Conservation (phyloP, 2,888 invertebrate genomes). For the Muschampia plurimacula region DNA sequence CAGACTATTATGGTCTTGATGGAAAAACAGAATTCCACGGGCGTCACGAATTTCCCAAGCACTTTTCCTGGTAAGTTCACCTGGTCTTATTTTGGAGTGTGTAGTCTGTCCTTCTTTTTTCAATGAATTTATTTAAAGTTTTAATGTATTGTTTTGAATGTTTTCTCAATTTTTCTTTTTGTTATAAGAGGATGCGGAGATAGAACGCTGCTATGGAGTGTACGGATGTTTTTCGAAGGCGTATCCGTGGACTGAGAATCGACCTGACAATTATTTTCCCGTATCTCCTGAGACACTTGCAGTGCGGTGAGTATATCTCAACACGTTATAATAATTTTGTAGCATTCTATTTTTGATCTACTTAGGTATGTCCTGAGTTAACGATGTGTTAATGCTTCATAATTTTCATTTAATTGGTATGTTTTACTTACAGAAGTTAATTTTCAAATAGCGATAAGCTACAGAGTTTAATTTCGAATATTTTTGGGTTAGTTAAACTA, state of each 20-base stretch:
- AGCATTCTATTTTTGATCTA: constrained; percentile 76
- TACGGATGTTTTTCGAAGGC: constrained; percentile 93
- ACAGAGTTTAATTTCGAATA: no score
- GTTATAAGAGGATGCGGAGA: constrained; percentile 73
- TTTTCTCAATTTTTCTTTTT: constrained; percentile 25
- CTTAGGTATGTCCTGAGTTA: constrained; percentile 87
- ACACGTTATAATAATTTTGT: background rate
- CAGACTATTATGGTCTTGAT: constrained; percentile 82
- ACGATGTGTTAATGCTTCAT: no score
- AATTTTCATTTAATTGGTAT: no score
- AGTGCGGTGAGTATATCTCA: constrained; percentile 65
- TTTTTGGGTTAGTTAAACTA: no score
- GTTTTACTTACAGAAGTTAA: no score
- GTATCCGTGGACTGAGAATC: constrained; percentile 91
- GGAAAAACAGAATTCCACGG: constrained; percentile 78
- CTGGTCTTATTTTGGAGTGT: constrained; percentile 14
- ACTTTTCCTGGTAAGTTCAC: constrained; percentile 69
- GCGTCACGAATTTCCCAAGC: constrained; percentile 69
- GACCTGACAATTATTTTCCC: constrained; percentile 93
- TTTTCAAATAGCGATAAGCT: no score
- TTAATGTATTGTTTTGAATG: background rate
- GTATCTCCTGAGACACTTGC: constrained; percentile 88
- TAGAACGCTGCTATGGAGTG: constrained; percentile 89
- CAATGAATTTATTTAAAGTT: no score
- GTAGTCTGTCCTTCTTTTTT: no score